phyloP scores from a whole-genome alignment of 2,797 vertebrate genomes.

The Gallinago solitaria region DNA sequence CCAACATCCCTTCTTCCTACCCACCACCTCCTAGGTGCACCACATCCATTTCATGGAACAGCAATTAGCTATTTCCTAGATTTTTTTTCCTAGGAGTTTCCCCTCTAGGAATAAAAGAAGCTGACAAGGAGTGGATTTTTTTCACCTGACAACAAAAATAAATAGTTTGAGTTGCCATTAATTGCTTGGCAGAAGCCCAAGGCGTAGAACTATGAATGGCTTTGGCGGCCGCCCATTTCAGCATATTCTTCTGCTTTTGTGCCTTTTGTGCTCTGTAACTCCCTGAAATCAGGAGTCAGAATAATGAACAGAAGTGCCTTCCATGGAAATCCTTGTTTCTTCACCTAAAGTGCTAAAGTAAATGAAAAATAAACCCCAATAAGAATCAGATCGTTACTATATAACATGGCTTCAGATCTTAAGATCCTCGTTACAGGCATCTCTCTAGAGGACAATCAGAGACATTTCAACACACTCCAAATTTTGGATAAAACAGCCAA shows the following conservation, averaged over 20 bases:
- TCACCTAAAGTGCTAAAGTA: neutral
- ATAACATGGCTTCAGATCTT: neutral
- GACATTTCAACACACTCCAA: neutral
- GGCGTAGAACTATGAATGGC: neutral
- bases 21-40: rapidly evolving
- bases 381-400: neutral
- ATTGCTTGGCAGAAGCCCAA: constrained; percentile 35
- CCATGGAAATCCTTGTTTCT: neutral
- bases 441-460: neutral
- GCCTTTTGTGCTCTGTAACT: neutral
- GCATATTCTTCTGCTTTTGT: neutral
- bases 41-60: neutral
- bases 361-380: neutral
- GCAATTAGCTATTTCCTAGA: neutral
- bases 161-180: neutral
- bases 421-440: neutral
- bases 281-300: neutral
- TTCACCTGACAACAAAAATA: constrained; percentile 42
- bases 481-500: neutral
- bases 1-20: neutral
- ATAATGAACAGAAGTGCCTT: neutral
- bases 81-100: neutral
- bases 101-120: neutral
- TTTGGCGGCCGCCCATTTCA: neutral
- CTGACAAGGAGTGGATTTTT: neutral